phyloP scores from a whole-genome alignment of 1,140 invertebrate species.

The Caenorhabditis inopinata region DNA sequence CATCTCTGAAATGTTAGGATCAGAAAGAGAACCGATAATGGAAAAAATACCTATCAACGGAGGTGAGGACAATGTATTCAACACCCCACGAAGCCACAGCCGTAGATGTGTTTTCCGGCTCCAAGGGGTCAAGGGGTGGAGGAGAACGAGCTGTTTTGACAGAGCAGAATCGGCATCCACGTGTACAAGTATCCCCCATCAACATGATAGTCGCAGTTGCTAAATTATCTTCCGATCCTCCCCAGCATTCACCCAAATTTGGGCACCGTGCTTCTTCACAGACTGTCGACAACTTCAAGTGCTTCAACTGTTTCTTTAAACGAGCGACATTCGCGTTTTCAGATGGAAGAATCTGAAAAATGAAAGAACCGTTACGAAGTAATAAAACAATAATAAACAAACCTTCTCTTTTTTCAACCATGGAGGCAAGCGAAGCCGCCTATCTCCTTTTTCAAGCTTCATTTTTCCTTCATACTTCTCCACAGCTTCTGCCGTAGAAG shows the following conservation, averaged over 20 bases:
- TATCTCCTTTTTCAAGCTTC: constrained; percentile 50
- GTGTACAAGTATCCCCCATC: constrained; percentile 69
- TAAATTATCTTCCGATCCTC: constrained; percentile 72
- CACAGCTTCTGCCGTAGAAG: constrained; percentile 32
- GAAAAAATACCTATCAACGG: constrained; percentile 90
- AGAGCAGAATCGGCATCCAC: constrained; percentile 82
- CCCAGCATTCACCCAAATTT: constrained; percentile 99
- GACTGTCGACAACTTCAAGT: constrained; percentile 89
- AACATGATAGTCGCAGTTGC: constrained; percentile 74
- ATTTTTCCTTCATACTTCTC: constrained; percentile 42
- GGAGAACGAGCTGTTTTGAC: constrained; percentile 93
- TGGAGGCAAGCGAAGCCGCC: constrained; percentile 76
- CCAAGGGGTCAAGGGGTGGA: constrained; percentile 82
- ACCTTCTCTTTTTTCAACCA: constrained; percentile 81
- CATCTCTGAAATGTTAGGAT: constrained; percentile 55
- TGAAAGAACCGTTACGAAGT: background rate
- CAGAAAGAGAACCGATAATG: background rate
- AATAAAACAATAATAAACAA: background rate
- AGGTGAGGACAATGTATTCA: constrained; percentile 95
- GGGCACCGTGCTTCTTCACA: constrained; percentile 97
- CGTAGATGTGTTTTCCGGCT: constrained; percentile 87
- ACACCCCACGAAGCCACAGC: constrained; percentile 91
- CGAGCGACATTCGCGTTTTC: constrained; percentile 67
- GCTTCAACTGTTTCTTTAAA: constrained; percentile 82
- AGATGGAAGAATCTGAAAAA: constrained; percentile 36